Base-by-base conservation (phyloP, 2,888 invertebrate genomes). In the Acleris laterana region DNA sequence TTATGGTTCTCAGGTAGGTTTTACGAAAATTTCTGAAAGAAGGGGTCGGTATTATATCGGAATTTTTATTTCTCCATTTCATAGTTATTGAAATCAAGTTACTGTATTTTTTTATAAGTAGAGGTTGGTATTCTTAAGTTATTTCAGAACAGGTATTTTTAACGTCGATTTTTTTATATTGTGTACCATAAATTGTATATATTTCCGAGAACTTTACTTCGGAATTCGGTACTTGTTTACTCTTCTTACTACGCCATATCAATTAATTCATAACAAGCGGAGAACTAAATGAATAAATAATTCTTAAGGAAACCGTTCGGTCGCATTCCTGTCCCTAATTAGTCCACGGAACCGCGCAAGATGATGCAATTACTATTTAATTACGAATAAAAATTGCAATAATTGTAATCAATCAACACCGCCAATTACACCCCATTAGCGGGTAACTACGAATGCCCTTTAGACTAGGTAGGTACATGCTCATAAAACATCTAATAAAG, bases 281-380 rank as follows among this genome's bases (percentile, higher is more conserved):
- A 48, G 53, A 59, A 59, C 19, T 53, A 52, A 53, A 64, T 64
- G n/a, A 53, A 52, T 59, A 59, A 52, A 46, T 46, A 28, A 42
- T 60, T 52, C 25, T 28, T 44, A 17, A 42, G 55, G 50, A 51
- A 61, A 55, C 53, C 32, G 51, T 61, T 42, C 25, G 25, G 22
- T 53, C 64, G 59, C 55, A 60, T 65, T 65, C 65, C 50, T 51
- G 5, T 42, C n/a, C n/a, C 50, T 48, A 61, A 61, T 65, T 51
- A 61, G 20, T 28, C 44, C 38, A 49, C 42, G 60, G 55, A 59
- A 65, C 55, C 28, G 20, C 13, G 57, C 22, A n/a, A 61, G 56
- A 65, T 65, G 55, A 65, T 61, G 65, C 65, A 65, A 65, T 65
- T 65, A 65, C 55, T 50, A 65, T 65, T 65, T 61, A 65, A 65